phyloP scores from a whole-genome alignment of 2,797 vertebrate species.

The Hydrophis major region DNA sequence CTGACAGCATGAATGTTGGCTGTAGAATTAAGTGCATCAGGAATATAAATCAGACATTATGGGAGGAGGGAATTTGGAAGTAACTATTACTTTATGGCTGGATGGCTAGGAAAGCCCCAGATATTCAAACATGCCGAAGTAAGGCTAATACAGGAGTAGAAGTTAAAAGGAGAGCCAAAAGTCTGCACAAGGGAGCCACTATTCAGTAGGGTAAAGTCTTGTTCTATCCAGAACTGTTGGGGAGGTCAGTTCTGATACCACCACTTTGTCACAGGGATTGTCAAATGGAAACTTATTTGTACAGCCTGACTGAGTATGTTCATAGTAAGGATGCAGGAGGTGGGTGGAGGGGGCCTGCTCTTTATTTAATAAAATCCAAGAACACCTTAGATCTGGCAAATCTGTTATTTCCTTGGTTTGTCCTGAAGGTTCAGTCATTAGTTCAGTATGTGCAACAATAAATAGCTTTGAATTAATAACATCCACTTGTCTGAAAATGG shows the following conservation, averaged over 20 bases:
- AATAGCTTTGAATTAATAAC: neutral
- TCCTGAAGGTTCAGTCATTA: neutral
- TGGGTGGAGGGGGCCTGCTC: neutral
- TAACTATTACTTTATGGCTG: neutral
- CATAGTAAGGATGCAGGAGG: neutral
- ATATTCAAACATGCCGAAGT: neutral
- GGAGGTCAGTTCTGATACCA: neutral
- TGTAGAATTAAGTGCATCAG: constrained; percentile 30
- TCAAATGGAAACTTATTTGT: neutral
- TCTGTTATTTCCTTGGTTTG: neutral
- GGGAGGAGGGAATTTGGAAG: constrained; percentile 3
- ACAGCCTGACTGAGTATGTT: neutral
- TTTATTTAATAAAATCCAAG: neutral
- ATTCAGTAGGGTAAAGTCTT: neutral
- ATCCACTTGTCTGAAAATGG: no score
- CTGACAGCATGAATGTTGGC: constrained; percentile 40
- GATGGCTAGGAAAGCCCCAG: constrained; percentile 5
- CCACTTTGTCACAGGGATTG: neutral
- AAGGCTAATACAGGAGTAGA: neutral
- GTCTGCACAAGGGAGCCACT: neutral
- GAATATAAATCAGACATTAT: constrained; percentile 19
- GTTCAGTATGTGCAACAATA: neutral
- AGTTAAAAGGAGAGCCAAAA: neutral
- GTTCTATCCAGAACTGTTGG: neutral
- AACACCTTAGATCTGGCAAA: neutral